Conservation (phyloP, 2,113 vertebrate genomes). For the Phyllostomus hastatus region DNA sequence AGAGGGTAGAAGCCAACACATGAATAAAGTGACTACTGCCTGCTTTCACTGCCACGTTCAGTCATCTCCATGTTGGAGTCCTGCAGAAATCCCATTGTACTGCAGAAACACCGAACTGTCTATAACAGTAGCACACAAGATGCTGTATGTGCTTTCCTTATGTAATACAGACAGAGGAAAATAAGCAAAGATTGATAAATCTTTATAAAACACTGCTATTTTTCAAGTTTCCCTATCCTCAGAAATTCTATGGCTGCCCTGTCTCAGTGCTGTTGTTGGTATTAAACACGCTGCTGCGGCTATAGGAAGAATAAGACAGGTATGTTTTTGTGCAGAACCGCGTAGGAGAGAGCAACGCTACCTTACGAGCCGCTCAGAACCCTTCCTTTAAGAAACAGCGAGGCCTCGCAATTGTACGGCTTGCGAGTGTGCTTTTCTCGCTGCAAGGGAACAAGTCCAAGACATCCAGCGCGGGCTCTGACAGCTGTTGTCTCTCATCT, state of each 20-base stretch:
- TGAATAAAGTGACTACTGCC: not conserved
- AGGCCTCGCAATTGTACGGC: not conserved
- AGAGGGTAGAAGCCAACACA: not conserved
- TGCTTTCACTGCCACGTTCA: not conserved
- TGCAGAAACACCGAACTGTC: not conserved
- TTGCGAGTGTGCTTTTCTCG: not conserved
- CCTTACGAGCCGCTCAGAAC: slow-evolving; percentile 11
- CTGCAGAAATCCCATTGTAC: not conserved
- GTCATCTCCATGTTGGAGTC: not conserved
- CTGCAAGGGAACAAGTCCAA: not conserved
- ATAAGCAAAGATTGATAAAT: not conserved
- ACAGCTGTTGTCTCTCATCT: slow-evolving; percentile 59
- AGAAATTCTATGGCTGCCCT: not conserved
- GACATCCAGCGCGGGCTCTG: not conserved
- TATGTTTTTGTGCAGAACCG: not conserved
- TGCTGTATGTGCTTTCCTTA: not conserved
- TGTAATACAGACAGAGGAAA: not conserved
- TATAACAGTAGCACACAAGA: not conserved
- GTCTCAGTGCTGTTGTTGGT: not conserved
- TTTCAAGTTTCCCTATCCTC: not conserved
- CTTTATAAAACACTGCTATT: not conserved
- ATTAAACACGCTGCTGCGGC: not conserved
- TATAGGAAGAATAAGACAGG: not conserved
- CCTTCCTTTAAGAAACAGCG: not conserved
- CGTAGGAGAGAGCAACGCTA: not conserved